These are phyloP conservation scores for Triplophysa siluroides DNA, from an alignment of 2,113 vertebrate genomes.

Conservation along the genomic window DNA sequence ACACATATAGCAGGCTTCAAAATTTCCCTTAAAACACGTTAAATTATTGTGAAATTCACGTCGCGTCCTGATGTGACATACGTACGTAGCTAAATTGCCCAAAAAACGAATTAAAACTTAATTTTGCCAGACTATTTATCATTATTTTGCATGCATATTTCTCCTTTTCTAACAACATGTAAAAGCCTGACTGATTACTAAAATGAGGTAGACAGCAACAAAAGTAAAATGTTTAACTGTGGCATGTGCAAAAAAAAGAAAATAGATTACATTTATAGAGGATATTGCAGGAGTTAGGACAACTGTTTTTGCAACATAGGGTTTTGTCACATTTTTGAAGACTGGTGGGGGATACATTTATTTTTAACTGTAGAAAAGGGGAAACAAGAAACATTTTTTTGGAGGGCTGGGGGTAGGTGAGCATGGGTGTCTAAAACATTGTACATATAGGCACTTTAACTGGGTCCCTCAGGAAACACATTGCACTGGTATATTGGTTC, in stretches of 20 bases:
- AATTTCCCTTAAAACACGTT: neutral
- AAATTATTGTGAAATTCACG: neutral
- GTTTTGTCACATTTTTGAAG: constrained; percentile 32
- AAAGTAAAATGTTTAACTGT: neutral
- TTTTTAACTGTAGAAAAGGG: constrained; percentile 44
- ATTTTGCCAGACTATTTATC: no score
- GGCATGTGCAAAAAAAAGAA: neutral
- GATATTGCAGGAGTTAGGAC: constrained; percentile 18
- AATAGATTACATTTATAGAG: neutral
- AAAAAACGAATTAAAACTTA: no score
- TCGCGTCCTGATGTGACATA: no score
- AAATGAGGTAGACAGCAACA: no score
- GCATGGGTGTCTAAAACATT: constrained; percentile 19
- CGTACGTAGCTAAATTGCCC: no score
- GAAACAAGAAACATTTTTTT: constrained; percentile 53
- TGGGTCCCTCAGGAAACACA: constrained; percentile 72
- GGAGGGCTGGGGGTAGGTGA: constrained; percentile 30
- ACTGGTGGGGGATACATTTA: constrained; percentile 6
- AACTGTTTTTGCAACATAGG: constrained; percentile 7
- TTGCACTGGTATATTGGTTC: constrained; percentile 55
- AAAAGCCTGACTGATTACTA: no score
- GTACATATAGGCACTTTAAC: constrained; percentile 7
- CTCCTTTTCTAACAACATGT: no score
- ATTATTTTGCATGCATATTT: no score
- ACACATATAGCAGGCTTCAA: constrained; percentile 48